Evolutionary conservation across 2,113 vertebrate species (phyloP).

Genomic region (Tor tambroides): DNA sequence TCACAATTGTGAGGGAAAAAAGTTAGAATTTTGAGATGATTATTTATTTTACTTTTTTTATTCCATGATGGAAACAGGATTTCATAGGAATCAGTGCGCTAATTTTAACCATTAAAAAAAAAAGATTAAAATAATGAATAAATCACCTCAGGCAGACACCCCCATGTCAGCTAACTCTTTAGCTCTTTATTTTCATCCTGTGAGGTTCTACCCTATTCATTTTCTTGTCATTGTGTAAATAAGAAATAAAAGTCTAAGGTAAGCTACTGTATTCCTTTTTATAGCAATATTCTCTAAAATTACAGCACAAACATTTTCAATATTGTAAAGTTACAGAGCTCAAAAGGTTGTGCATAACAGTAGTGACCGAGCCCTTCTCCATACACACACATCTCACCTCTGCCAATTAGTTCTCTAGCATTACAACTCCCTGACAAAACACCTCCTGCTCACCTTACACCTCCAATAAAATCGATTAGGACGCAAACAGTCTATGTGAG

Average conservation of each 20-base stretch:
- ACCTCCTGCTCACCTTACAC: constrained; percentile 34
- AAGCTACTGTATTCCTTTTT: neutral
- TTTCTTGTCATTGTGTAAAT: neutral
- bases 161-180: neutral
- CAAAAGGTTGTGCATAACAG: neutral
- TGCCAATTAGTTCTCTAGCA: constrained; percentile 59
- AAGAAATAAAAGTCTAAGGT: too few relatives aligned
- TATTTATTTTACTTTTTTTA: too few relatives aligned
- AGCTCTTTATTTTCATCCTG: neutral
- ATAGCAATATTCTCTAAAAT: neutral
- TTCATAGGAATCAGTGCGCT: too few relatives aligned
- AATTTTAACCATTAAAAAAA: too few relatives aligned
- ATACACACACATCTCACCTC: constrained; percentile 54
- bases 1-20: too few relatives aligned
- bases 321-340: neutral
- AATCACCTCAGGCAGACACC: neutral
- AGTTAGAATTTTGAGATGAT: too few relatives aligned
- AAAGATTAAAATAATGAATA: too few relatives aligned
- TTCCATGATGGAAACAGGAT: too few relatives aligned
- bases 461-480: constrained; percentile 62
- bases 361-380: constrained; percentile 34
- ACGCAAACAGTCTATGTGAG: constrained; percentile 15
- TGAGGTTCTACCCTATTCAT: neutral
- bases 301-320: neutral
- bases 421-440: constrained; percentile 48